Evolutionary conservation across 2,113 vertebrate species (phyloP).

Genomic region (Upupa epops): DNA sequence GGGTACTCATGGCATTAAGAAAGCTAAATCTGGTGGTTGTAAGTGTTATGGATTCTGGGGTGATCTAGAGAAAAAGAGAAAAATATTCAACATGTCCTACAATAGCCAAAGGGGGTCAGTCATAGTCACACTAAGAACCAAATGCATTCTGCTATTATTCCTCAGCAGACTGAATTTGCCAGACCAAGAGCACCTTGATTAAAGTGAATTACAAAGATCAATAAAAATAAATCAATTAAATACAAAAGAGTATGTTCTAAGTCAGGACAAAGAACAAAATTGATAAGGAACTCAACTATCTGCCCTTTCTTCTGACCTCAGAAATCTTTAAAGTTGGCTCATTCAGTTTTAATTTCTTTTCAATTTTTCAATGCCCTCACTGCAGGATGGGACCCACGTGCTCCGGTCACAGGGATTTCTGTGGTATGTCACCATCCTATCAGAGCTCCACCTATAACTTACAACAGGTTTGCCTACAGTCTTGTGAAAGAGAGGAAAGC

Average conservation of each 20-base stretch:
- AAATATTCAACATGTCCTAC: not conserved
- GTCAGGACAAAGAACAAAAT: not conserved
- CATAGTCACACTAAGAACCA: not conserved
- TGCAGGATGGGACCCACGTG: not conserved
- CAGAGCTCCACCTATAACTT: not conserved
- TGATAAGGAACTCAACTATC: not conserved
- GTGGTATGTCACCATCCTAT: not conserved
- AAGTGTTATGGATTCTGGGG: not conserved
- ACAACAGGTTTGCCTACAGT: not conserved
- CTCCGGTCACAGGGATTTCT: not conserved
- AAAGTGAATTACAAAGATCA: not conserved
- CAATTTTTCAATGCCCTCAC: not conserved
- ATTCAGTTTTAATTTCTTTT: constrained; percentile 13
- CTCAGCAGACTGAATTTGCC: not conserved
- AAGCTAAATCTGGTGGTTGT: not conserved
- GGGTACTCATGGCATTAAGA: not conserved
- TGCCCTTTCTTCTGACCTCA: not conserved
- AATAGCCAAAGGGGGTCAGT: not conserved
- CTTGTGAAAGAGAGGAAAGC: not conserved
- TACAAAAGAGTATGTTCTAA: not conserved
- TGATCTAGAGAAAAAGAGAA: not conserved
- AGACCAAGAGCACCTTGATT: not conserved
- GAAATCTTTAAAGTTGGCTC: not conserved
- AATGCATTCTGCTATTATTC: not conserved
- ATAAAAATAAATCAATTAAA: not conserved